phyloP scores from a whole-genome alignment of 1,140 invertebrate species.

The silkworm (Bombyx mori) region ASM3026992v2 NC_085119.1:7624001-7624500 shows the following conservation, averaged over 20 bases:
- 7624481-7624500: too few species aligned
- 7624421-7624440: slow-evolving; percentile 26
- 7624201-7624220: slow-evolving; percentile 9
- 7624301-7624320: slow-evolving; percentile 21
- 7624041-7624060: too few species aligned
- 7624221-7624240: background rate
- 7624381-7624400: slow-evolving; percentile 43
- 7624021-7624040: too few species aligned
- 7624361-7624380: slow-evolving; percentile 35
- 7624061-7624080: too few species aligned
- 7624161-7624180: background rate
- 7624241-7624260: background rate
- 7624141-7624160: background rate
- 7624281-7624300: slow-evolving; percentile 16
- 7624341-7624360: slow-evolving; percentile 19
- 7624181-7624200: slow-evolving; percentile 6
- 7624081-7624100: too few species aligned
- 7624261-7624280: slow-evolving; percentile 26
- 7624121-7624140: background rate
- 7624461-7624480: too few species aligned
- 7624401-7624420: slow-evolving; percentile 40
- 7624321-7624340: slow-evolving; percentile 30
- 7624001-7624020: too few species aligned
- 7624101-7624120: too few species aligned
- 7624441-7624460: too few species aligned